Base-by-base conservation (phyloP, 2,113 vertebrate genomes). In the Prochilodus magdalenae region DNA sequence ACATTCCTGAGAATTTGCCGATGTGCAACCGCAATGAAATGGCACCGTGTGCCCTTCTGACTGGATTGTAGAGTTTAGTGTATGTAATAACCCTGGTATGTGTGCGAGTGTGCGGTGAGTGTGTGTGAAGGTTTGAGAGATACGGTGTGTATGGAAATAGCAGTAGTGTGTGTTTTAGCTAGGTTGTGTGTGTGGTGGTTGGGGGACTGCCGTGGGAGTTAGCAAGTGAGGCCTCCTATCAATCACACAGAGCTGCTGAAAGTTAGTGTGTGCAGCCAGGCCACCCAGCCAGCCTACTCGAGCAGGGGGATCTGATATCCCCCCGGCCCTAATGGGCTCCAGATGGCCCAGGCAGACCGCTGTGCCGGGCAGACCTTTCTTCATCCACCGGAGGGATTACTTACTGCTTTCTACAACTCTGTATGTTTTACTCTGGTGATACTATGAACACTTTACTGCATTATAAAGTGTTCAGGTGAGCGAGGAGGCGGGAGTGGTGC, bases 201-300 rank as follows among this genome's bases (percentile, higher is more conserved):
- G 75, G 33, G 63, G 78, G 36, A 29, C 70, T 80, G 69, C 51
- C 47, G 49, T 72, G 77, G 73, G 67, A 78, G 83, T 91, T 79
- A 69, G 84, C 30, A 51, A 79, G 70, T 29, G 57, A 74, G 82
- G 70, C 87, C 89, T 86, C 83, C 91, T 88, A 92, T 94, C 92
- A 93, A 93, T 94, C 92, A 93, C 87, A 83, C 88, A 65, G 84
- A 83, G 55, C 87, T 91, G 92, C 90, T 94, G 93, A 94, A 91
- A 94, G 89, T 90, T 90, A 86, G 86, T 49, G 83, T 71, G 70
- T 73, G 86, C 70, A 87, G 85, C 82, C 49, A 83, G 92, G 91
- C 94, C 94, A 95, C 94, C 94, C 94, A 94, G 90, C 89, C 93
- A 92, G 94, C 67, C 81, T 15, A 88, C 87, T 86, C 84, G 92